Conservation (phyloP, 2,113 vertebrate genomes). For the Pogonocichla stellata region DNA sequence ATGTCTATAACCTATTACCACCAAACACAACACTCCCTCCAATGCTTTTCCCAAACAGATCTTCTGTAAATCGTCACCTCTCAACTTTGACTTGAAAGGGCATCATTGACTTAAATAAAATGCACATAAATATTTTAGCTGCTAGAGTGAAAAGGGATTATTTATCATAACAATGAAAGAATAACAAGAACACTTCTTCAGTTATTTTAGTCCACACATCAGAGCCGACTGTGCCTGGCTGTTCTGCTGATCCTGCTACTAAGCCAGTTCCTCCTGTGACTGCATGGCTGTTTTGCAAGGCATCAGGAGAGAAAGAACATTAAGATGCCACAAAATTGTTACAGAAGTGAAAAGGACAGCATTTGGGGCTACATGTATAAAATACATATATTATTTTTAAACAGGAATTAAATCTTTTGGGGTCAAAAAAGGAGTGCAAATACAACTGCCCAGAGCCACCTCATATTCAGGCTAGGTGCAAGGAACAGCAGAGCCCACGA, state of each 20-base stretch:
- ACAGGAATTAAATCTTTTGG: background rate
- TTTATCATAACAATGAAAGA: conserved; percentile 36
- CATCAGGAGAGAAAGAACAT: background rate
- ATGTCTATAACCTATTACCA: background rate
- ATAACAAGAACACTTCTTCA: conserved; percentile 24
- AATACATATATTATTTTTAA: background rate
- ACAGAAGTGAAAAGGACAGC: background rate
- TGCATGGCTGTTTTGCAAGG: background rate
- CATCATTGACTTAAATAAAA: conserved; percentile 53
- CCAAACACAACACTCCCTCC: background rate
- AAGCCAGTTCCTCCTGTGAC: conserved; percentile 24
- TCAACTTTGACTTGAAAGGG: conserved; percentile 49
- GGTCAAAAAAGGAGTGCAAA: background rate
- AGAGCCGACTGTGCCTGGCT: background rate
- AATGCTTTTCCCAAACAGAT: background rate
- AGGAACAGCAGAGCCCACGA: background rate
- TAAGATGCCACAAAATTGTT: background rate
- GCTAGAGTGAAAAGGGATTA: conserved; percentile 22
- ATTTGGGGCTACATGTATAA: background rate
- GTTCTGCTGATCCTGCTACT: conserved; percentile 51
- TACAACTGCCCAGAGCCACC: background rate
- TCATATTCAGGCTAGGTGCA: background rate
- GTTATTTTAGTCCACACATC: conserved; percentile 30
- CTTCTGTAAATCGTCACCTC: conserved; percentile 35
- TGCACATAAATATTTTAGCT: conserved; percentile 57